Base-by-base conservation (phyloP, 2,113 vertebrate species). In the Ictidomys tridecemlineatus region DNA sequence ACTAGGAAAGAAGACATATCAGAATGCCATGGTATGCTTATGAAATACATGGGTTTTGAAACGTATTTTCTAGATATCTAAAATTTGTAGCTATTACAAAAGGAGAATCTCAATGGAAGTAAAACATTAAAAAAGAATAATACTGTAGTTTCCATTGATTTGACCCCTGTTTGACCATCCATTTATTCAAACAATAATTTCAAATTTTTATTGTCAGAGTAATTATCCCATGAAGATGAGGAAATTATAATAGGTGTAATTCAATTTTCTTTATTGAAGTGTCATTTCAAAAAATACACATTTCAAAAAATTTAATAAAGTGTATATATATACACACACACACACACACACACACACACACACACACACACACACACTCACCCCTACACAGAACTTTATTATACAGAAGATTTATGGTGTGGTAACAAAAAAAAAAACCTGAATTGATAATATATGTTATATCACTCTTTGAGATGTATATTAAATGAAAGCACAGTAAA, bases 1-100 rank as follows among this genome's bases (percentile, higher is more conserved):
- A 88, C 4, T 37, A 79, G 37, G n/a, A 51, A 95, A 48, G 4
- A 89, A 97, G 97, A 94, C 0, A 2, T 83, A 83, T 73, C 88
- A 83, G 12, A 90, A 78, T 77, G 9, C 56, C 90, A 51, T 56
- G 70, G n/a, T 56, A 16, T 67, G 24, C 70, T 98, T 91, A 61
- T 83, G 92, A 95, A 96, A 80, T 90, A 76, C 53, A 22, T 90
- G 5, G 18, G 79, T 63, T 82, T 12, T 70, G 72, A 86, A 56
- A 63, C 3, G 34, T 70, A 67, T 34, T 70, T 93, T 85, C 4
- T 83, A 37, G 5, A 18, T 76, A 56, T 53, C 6, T 2, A 77
- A 83, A 88, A 58, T 63, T 39, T 95, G 13, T 24, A 11, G 53
- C 20, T 85, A 22, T 4, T 45, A 42, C 9, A 48, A 85, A 74